Base-by-base conservation (phyloP, 2,888 invertebrate genomes). In the Hybos culiciformis region DNA sequence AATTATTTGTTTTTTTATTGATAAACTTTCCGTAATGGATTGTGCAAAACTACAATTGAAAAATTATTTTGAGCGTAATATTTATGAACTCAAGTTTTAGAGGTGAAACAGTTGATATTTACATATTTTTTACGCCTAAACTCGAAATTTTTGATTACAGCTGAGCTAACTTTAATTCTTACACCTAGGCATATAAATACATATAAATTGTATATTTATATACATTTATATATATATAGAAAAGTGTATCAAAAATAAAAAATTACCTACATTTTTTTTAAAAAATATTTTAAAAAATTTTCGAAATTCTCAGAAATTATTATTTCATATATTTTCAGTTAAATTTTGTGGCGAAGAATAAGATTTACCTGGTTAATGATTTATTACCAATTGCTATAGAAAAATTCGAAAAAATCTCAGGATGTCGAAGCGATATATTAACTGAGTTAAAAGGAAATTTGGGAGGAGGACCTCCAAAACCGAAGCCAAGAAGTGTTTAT, bases 401-500 rank as follows among this genome's bases (percentile, higher is more conserved):
- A 0, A 63, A 62, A 46, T 67, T 64, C 41, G 59, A 60, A 4
- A 54, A 55, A 34, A 59, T 59, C 3, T 59, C 59, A 12, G 58
- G 58, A 2, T 53, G 56, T 3, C 59, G 59, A 45, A 57, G 60
- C 39, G 57, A 56, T 9, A 53, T 55, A 9, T 49, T 67, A 14
- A 42, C 53, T 5, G 58, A 57, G 17, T 46, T 65, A 29, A 56
- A 59, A 44, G 45, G 52, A 14, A 53, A 57, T 46, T 48, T 62
- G 2, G 40, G 40, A 43, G 37, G 47, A 18, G 57, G 53, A 4
- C 56, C 60, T 5, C 66, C 67, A 3, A 53, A 60, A 47, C 64
- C 67, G 2, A 64, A 63, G 19, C 66, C 66, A 43, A 58, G 67
- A 11, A 67, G 60, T 50, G 58, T 67, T 41, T 67, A 67, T 46